phyloP scores from a whole-genome alignment of 2,888 invertebrate species.

The Bhutanitis thaidina region DNA sequence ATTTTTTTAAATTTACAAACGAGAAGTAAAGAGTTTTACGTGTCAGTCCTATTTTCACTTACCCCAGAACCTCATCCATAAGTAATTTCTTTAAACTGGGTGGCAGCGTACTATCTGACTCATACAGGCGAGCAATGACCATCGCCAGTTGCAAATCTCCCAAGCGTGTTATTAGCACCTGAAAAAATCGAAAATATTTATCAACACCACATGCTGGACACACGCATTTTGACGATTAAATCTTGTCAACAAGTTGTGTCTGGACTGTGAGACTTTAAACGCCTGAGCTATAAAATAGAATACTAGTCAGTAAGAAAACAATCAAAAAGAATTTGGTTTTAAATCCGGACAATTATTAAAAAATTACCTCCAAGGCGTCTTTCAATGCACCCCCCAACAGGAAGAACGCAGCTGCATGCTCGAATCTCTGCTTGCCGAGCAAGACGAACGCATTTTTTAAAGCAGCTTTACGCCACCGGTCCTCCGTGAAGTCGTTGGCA shows the following conservation, averaged over 20 bases:
- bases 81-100: slow-evolving; percentile 86
- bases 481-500: slow-evolving; percentile 94
- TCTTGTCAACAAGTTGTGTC: too few relatives aligned
- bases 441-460: slow-evolving; percentile 98
- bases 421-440: slow-evolving; percentile 96
- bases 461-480: slow-evolving; percentile 98
- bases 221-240: too few relatives aligned
- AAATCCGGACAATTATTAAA: too few relatives aligned
- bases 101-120: slow-evolving; percentile 87
- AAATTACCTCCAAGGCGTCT: slow-evolving; percentile 97
- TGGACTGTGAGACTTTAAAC: too few relatives aligned
- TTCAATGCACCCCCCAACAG: slow-evolving; percentile 95
- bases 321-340: too few relatives aligned
- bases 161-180: slow-evolving; percentile 93
- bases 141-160: slow-evolving; percentile 97
- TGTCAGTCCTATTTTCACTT: too few relatives aligned
- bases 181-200: slow-evolving; percentile 1
- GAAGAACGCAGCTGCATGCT: slow-evolving; percentile 99
- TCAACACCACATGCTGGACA: too few relatives aligned
- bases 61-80: slow-evolving; percentile 88
- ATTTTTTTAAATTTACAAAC: too few relatives aligned
- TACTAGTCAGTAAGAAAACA: neutral
- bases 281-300: too few relatives aligned
- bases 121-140: slow-evolving; percentile 94
- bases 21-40: too few relatives aligned